Base-by-base conservation (phyloP, 30 jellyfish, hydroid and myxozoan genomes). In the Rhopilema esculentum region DNA sequence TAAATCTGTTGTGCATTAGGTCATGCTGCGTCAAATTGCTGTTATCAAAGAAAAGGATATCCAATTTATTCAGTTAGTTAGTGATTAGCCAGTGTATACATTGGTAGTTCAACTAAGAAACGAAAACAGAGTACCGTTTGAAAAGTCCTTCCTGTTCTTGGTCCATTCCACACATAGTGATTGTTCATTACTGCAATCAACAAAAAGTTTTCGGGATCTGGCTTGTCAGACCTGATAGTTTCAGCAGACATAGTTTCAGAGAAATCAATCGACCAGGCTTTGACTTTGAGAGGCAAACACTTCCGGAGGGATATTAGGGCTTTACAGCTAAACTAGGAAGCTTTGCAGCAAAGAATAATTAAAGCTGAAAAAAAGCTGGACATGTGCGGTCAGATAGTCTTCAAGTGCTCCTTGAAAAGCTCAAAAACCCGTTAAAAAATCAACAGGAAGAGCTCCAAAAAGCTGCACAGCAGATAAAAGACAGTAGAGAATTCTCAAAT, bases 191-290 rank as follows among this genome's bases (percentile, higher is more conserved):
- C 83, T 25, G 83, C 91, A 65, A 80, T 63, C 72, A 80, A 68
- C 49, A 80, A 80, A 27, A 65, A 72, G 89, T 64, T 80, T 80
- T 65, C 89, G 33, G 91, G 85, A 65, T 80, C 91, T 65, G 91
- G 85, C 27, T 80, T 64, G 84, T 65, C 70, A 16, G 85, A 80
- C 72, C 52, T 80, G 48, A 65, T 64, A 25, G 73, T 80, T 68
- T 65, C 91, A n/a, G 91, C 91, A 29, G 75, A 24, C 49, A 40
- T 27, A 16, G 72, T 80, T 31, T 87, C 85, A 12, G 90, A 80
- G 70, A 33, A 33, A 62, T 80, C 83, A 57, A 33, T 66, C 48
- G 90, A 64, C 49, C 70, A 27, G 16, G 89, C n/a, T n/a, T n/a
- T n/a, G n/a, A n/a, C 86, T 9, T 24, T 79, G 88, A 53, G 89